A percentile compares a stretch with the other conserved stretches of the same genome.
Conservation (phyloP, 2,797 vertebrate species). For the Diplodus puntazzo region DNA sequence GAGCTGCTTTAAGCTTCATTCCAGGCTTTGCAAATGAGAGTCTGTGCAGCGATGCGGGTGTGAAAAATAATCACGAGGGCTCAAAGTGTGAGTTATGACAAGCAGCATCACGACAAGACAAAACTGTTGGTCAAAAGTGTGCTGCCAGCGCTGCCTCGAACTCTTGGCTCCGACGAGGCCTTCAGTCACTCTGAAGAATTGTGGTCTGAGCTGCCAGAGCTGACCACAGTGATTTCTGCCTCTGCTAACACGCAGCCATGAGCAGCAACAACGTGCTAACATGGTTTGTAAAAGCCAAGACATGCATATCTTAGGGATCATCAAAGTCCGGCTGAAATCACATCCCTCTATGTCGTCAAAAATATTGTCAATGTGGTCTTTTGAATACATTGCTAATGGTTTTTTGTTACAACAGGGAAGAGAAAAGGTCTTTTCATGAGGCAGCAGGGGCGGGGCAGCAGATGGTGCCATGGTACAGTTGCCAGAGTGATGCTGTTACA, state of each 20-base stretch:
- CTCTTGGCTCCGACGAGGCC: conserved; percentile 22
- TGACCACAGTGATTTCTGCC: neutral
- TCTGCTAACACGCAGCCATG: neutral
- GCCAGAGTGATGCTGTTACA: no score
- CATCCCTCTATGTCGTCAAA: neutral
- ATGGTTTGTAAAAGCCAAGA: neutral
- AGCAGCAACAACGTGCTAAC: neutral
- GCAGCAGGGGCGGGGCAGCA: neutral
- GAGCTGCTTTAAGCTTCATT: neutral
- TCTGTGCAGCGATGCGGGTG: neutral
- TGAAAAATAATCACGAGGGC: neutral
- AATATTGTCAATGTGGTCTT: neutral
- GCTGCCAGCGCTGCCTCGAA: conserved; percentile 20
- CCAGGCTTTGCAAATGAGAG: neutral
- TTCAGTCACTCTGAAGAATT: conserved; percentile 19
- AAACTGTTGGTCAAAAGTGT: conserved; percentile 4
- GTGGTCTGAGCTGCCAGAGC: conserved; percentile 27
- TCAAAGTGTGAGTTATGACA: neutral
- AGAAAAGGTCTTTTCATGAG: neutral
- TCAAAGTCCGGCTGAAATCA: neutral
- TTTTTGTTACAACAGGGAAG: neutral
- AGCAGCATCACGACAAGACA: conserved; percentile 4
- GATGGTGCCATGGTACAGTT: no score
- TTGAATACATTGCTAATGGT: neutral
- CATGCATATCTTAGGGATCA: neutral